phyloP scores from a whole-genome alignment of 1,140 invertebrate genomes.

The Diplogasteroides magnus region DNA sequence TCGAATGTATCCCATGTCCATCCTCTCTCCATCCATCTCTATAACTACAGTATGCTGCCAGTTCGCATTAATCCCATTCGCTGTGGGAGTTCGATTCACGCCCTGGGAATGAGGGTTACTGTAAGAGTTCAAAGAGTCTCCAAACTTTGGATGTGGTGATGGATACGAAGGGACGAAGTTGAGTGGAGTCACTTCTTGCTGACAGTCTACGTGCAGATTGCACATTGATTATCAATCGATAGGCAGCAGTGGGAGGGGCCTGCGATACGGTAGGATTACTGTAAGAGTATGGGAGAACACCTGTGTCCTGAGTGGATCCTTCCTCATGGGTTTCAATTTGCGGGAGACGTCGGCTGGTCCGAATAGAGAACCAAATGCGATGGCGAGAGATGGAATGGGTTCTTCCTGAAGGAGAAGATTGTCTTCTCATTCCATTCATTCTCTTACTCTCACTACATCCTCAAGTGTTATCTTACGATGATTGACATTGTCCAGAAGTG shows the following conservation, averaged over 20 bases:
- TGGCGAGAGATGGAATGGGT: slow-evolving; percentile 11
- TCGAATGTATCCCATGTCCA: background rate
- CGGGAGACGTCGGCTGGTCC: slow-evolving; percentile 16
- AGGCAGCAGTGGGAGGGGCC: background rate
- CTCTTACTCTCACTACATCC: slow-evolving; percentile 1
- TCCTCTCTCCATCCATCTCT: background rate
- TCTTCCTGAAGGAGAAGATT: slow-evolving; percentile 7
- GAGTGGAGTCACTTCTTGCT: background rate
- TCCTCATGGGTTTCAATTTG: slow-evolving; percentile 17
- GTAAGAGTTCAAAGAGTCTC: background rate
- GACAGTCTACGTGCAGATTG: slow-evolving; percentile 13
- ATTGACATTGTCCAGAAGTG: background rate
- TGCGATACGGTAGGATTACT: background rate
- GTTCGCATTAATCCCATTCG: slow-evolving; percentile 9
- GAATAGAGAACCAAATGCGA: slow-evolving; percentile 9
- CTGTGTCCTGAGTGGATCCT: background rate
- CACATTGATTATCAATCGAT: slow-evolving; percentile 8
- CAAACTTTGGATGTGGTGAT: slow-evolving; percentile 4
- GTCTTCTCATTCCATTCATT: slow-evolving; percentile 2
- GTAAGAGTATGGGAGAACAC: background rate
- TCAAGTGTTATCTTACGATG: background rate
- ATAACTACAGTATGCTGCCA: slow-evolving; percentile 12
- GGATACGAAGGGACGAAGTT: slow-evolving; percentile 11
- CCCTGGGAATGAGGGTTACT: background rate
- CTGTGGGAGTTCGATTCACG: background rate